phyloP scores from a whole-genome alignment of 2,113 vertebrate species.

The Otis tarda region DNA sequence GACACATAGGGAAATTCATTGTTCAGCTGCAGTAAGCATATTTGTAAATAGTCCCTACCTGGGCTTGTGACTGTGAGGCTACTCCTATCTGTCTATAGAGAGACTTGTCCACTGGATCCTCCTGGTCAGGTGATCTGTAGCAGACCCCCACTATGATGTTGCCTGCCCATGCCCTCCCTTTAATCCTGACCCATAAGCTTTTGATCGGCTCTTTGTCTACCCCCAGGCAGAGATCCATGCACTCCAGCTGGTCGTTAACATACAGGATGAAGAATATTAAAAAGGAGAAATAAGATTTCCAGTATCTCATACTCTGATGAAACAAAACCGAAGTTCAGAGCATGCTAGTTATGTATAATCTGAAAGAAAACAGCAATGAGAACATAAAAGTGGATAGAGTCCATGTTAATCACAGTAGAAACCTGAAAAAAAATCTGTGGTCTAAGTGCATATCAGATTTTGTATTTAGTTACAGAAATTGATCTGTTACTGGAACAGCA shows the following conservation, averaged over 20 bases:
- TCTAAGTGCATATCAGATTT: not conserved
- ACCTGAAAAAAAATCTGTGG: not conserved
- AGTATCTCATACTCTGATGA: not conserved
- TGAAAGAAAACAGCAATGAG: not conserved
- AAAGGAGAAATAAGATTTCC: not conserved
- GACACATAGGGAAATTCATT: not conserved
- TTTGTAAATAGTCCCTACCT: not conserved
- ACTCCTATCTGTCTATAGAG: no score
- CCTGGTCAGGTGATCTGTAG: no score
- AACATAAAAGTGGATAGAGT: not conserved
- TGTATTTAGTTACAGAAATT: not conserved
- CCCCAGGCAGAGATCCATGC: no score
- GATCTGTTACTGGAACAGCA: not conserved
- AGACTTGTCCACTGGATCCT: no score
- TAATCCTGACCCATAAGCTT: no score
- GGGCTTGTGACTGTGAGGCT: no score
- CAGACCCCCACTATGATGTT: no score
- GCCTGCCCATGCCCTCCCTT: no score
- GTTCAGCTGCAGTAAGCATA: not conserved
- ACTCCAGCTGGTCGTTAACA: no score
- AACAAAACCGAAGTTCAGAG: not conserved
- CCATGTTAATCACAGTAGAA: not conserved
- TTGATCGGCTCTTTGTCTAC: no score
- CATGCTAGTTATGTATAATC: not conserved
- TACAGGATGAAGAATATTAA: not conserved